phyloP scores from a whole-genome alignment of 2,113 vertebrate species.

The Aplodontia rufa region DNA sequence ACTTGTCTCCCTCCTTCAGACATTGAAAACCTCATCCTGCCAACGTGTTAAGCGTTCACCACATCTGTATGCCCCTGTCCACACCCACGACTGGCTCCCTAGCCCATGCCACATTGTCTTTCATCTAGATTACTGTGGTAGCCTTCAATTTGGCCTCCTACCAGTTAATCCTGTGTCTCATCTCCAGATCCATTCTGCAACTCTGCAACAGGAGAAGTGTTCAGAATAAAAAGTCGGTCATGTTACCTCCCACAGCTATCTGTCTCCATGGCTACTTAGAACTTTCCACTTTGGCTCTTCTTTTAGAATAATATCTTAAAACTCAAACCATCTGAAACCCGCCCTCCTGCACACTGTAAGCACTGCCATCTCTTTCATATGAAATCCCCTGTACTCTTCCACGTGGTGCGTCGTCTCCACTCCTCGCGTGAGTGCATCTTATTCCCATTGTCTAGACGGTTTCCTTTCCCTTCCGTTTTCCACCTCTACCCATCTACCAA shows the following conservation, averaged over 20 bases:
- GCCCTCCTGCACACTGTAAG: not conserved
- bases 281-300: constrained; percentile 5
- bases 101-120: not conserved
- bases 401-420: not conserved
- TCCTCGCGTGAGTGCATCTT: not conserved
- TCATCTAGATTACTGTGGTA: not conserved
- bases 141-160: not conserved
- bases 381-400: not conserved
- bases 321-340: not conserved
- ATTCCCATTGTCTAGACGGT: not conserved
- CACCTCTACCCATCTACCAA: not conserved
- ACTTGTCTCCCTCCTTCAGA: not conserved
- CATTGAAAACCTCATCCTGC: not conserved
- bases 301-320: constrained; percentile 4
- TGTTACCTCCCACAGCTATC: not conserved
- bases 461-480: not conserved
- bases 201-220: not conserved
- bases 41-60: not conserved
- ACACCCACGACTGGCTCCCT: not conserved
- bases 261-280: not conserved
- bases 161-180: not conserved
- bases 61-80: not conserved
- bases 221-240: not conserved
- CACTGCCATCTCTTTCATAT: not conserved
- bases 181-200: not conserved